These are phyloP conservation scores for Phragmatobia fuliginosa DNA, from an alignment of 2,888 invertebrate species.

Conservation along the genomic window DNA sequence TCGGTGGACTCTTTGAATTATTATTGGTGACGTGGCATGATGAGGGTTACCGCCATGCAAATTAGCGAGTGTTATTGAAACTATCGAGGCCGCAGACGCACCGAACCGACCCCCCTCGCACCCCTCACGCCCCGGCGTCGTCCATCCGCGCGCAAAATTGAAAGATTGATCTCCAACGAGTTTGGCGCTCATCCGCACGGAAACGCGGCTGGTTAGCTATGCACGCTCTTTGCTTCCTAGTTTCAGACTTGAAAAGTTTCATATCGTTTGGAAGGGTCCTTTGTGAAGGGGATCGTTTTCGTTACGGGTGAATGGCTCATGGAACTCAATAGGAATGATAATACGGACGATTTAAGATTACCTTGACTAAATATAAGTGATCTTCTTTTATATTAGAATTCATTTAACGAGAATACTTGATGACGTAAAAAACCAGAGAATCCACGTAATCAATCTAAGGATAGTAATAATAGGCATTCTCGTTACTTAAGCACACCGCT, in stretches of 20 bases:
- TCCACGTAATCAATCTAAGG: too few relatives aligned
- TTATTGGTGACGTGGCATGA: constrained; percentile 52
- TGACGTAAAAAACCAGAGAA: too few relatives aligned
- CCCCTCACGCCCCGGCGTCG: constrained; percentile 1
- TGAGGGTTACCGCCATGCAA: constrained; percentile 51
- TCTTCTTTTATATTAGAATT: not conserved
- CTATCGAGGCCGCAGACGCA: constrained; percentile 41
- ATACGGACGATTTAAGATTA: not conserved
- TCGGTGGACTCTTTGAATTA: constrained; percentile 52
- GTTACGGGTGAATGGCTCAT: constrained; percentile 8
- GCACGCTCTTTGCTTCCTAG: constrained; percentile 37
- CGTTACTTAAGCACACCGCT: too few relatives aligned
- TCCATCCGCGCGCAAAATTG: constrained; percentile 46
- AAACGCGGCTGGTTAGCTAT: constrained; percentile 37
- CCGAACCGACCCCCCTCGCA: not conserved
- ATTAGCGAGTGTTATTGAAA: constrained; percentile 55
- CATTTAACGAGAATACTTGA: not conserved
- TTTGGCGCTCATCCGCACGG: constrained; percentile 39
- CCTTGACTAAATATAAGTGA: not conserved
- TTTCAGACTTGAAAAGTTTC: constrained; percentile 40
- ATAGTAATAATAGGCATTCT: too few relatives aligned
- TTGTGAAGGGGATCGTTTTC: constrained; percentile 25
- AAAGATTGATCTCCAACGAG: constrained; percentile 53
- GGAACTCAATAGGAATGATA: not conserved
- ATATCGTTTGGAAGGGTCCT: constrained; percentile 35